These are phyloP conservation scores for Gibbula magus DNA, from an alignment of 2,888 invertebrate genomes.

Conservation along the genomic window DNA sequence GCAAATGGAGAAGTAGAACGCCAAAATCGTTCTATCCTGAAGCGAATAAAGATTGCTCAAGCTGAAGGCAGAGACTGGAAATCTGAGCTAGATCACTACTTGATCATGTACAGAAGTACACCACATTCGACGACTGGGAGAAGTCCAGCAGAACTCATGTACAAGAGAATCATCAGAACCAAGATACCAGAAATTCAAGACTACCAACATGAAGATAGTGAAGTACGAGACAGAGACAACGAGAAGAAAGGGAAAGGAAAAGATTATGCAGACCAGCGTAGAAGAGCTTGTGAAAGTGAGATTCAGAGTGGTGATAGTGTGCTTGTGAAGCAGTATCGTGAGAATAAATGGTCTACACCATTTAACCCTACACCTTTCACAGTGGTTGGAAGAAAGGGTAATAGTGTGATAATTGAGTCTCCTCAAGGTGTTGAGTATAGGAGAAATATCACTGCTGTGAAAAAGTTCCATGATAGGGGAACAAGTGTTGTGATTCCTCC, in stretches of 20 bases:
- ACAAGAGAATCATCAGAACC: conserved; percentile 30
- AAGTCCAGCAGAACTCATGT: conserved; percentile 34
- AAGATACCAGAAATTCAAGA: conserved; percentile 29
- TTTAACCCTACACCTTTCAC: not conserved
- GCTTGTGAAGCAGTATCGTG: conserved; percentile 17
- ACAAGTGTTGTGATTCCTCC: too few species aligned
- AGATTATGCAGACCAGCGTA: conserved; percentile 21
- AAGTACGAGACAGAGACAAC: conserved; percentile 22
- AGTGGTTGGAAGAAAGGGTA: not conserved
- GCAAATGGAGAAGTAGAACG: too few species aligned
- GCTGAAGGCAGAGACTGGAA: conserved; percentile 29
- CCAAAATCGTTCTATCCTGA: conserved; percentile 32
- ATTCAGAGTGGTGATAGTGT: conserved; percentile 19
- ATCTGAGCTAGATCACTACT: conserved; percentile 29
- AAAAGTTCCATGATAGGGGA: not conserved
- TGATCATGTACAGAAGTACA: conserved; percentile 31
- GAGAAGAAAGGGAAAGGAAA: conserved; percentile 25
- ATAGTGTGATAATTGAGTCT: not conserved
- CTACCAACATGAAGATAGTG: not conserved
- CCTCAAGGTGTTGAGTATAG: not conserved
- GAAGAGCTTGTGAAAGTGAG: conserved; percentile 22
- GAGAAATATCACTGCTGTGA: not conserved
- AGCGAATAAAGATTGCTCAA: conserved; percentile 34
- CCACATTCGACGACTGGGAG: conserved; percentile 37
- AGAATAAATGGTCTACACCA: not conserved